Conservation (phyloP, 2,797 vertebrate genomes). For the Syngnathus acus region DNA sequence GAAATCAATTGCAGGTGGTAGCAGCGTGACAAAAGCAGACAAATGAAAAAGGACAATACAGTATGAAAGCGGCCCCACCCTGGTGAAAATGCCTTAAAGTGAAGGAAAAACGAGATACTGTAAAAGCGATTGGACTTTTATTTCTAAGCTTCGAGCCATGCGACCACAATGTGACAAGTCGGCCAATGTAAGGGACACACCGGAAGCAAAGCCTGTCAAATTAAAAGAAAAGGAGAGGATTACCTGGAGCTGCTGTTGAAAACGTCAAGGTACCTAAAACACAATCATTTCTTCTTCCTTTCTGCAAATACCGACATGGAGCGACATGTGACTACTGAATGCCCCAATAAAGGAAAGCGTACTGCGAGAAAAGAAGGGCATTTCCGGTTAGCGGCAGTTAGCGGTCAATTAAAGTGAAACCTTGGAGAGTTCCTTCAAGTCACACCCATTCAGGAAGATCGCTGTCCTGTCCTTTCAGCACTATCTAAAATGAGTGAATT, state of each 20-base stretch:
- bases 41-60: not conserved
- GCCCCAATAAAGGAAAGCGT: not conserved
- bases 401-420: slow-evolving; percentile 38
- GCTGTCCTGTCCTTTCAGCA: slow-evolving; percentile 77
- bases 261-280: not conserved
- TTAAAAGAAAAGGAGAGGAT: not conserved
- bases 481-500: slow-evolving; percentile 17
- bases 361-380: not conserved
- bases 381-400: slow-evolving; percentile 2
- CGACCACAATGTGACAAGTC: slow-evolving; percentile 1
- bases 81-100: not conserved
- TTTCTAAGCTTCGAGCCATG: slow-evolving; percentile 1
- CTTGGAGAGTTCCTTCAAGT: slow-evolving; percentile 45
- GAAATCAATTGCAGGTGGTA: not conserved
- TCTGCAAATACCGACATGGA: not conserved
- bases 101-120: not conserved
- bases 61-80: not conserved
- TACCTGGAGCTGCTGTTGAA: not conserved
- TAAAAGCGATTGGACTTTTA: not conserved
- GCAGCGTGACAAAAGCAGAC: not conserved
- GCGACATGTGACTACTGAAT: not conserved
- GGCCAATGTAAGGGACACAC: not conserved
- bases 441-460: slow-evolving; percentile 57
- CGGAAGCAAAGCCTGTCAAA: not conserved
- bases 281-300: not conserved